A percentile compares a stretch with the other conserved stretches of the same genome.
Evolutionary conservation across 2,888 invertebrate species (phyloP).

Genomic region (Polylopha cassiicola): DNA sequence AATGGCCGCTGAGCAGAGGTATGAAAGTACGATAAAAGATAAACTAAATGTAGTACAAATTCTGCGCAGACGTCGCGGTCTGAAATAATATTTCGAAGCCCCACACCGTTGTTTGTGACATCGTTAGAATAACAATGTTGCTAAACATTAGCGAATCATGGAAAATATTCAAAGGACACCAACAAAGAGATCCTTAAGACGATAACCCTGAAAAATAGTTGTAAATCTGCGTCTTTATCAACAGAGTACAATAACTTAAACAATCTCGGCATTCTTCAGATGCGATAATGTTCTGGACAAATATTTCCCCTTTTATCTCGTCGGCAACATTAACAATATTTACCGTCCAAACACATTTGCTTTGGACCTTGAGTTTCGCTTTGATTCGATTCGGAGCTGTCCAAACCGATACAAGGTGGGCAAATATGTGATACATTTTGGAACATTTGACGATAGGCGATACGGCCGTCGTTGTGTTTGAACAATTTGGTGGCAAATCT

Average conservation of each 20-base stretch:
- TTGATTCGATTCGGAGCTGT: constrained; percentile 28
- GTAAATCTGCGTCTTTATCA: constrained; percentile 25
- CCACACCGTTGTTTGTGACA: too few species aligned
- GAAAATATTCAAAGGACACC: constrained; percentile 5
- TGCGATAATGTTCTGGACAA: constrained; percentile 33
- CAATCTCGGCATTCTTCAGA: constrained; percentile 15
- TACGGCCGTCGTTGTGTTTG: constrained; percentile 15
- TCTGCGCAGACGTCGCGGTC: too few species aligned
- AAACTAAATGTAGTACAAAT: too few species aligned
- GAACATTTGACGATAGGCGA: constrained; percentile 29
- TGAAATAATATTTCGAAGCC: too few species aligned
- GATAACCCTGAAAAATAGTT: constrained; percentile 24
- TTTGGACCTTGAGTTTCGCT: constrained; percentile 30
- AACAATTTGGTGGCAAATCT: constrained; percentile 16
- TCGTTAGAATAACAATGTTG: too few species aligned
- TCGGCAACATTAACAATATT: constrained; percentile 14
- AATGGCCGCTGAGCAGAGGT: too few species aligned
- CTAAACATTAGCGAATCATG: too few species aligned
- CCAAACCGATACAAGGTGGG: constrained; percentile 40
- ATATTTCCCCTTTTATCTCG: constrained; percentile 31
- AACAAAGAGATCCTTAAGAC: constrained; percentile 19
- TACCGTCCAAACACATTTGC: constrained; percentile 28
- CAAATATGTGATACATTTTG: constrained; percentile 28
- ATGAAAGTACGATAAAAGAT: too few species aligned
- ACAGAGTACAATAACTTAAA: constrained; percentile 26